Conservation (phyloP, 2,888 invertebrate species). For the Trissolcus brochymenae region DNA sequence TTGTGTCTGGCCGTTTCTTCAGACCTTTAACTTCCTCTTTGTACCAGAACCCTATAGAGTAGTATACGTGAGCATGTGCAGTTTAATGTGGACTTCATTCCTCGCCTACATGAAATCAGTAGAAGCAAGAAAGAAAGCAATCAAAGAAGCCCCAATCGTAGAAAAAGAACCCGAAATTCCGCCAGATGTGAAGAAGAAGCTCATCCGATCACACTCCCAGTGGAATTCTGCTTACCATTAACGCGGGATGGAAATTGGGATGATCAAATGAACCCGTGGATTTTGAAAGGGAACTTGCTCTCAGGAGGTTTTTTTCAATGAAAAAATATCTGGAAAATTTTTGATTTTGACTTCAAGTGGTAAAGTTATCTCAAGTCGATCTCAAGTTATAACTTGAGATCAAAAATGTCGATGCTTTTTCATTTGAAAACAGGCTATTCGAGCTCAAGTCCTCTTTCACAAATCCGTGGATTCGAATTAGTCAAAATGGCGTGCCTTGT, state of each 20-base stretch:
- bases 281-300: no score
- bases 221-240: slow-evolving; percentile 50
- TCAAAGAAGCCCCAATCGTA: neutral
- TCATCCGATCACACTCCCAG: slow-evolving; percentile 31
- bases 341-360: no score
- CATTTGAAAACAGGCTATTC: no score
- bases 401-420: no score
- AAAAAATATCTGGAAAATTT: no score
- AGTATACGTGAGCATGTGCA: slow-evolving; percentile 84
- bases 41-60: slow-evolving; percentile 85
- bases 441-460: no score
- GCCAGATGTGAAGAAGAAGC: slow-evolving; percentile 34
- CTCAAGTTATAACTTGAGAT: no score
- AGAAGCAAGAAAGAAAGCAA: slow-evolving; percentile 67
- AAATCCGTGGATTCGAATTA: neutral
- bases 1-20: slow-evolving; percentile 84
- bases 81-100: slow-evolving; percentile 86
- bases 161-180: slow-evolving; percentile 28
- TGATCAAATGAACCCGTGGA: no score
- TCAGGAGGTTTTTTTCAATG: no score
- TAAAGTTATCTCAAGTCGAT: no score
- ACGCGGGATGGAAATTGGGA: slow-evolving; percentile 1
- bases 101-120: slow-evolving; percentile 87
- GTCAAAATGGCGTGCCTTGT: slow-evolving; percentile 34
- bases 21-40: slow-evolving; percentile 84